A percentile compares a stretch with the other conserved stretches of the same genome.
Conservation (phyloP, 2,888 invertebrate genomes). For the Baronia brevicornis region DNA sequence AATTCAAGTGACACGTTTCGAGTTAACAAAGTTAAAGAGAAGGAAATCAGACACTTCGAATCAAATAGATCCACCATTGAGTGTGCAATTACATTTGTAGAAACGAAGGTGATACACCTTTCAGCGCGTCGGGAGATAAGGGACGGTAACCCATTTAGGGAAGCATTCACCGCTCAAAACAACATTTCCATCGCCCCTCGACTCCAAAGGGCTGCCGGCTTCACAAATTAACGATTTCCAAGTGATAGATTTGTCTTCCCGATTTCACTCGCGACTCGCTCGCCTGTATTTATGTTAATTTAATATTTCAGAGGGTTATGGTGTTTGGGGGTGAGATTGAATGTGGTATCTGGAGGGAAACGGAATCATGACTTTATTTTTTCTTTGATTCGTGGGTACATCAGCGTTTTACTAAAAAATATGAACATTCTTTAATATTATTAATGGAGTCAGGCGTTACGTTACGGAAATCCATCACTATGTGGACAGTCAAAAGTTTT, state of each 20-base stretch:
- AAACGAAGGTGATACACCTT: slow-evolving; percentile 12
- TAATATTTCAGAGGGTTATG: slow-evolving; percentile 32
- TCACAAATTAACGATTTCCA: slow-evolving; percentile 63
- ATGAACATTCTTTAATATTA: too few species aligned
- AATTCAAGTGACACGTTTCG: too few species aligned
- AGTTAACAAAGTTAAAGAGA: too few species aligned
- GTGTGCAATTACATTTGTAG: slow-evolving; percentile 7
- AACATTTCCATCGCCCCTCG: slow-evolving; percentile 28
- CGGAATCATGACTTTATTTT: slow-evolving; percentile 3
- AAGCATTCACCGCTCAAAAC: slow-evolving; percentile 41
- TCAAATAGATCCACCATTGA: slow-evolving; percentile 7
- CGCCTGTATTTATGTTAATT: slow-evolving; percentile 19
- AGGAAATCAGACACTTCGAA: background rate
- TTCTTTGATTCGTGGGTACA: slow-evolving; percentile 5
- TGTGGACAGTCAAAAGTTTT: too few species aligned
- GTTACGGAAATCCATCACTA: too few species aligned
- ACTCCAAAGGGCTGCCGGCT: slow-evolving; percentile 19
- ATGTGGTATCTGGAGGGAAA: background rate
- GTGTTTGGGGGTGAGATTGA: background rate
- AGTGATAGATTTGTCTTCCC: slow-evolving; percentile 58
- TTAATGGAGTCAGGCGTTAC: too few species aligned
- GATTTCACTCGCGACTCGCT: slow-evolving; percentile 52
- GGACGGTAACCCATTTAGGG: slow-evolving; percentile 46
- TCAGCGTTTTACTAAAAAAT: too few species aligned
- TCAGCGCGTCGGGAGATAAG: slow-evolving; percentile 10